Conservation (phyloP, 2,888 invertebrate genomes). For the Melangyna quadrimaculata region DNA sequence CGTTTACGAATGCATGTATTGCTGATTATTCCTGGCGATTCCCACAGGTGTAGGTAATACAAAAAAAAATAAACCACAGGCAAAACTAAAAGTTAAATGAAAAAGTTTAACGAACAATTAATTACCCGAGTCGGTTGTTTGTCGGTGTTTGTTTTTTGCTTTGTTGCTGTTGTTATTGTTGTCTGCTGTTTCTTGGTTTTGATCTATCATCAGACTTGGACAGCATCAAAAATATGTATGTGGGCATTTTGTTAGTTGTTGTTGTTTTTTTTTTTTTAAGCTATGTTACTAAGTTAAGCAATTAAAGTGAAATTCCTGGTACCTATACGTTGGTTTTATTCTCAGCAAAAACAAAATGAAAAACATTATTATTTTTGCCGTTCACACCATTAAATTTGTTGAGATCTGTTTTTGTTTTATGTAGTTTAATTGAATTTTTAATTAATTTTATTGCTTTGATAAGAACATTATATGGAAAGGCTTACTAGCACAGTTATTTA, state of each 20-base stretch:
- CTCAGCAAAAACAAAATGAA: not conserved
- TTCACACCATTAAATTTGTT: not conserved
- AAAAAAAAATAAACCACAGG: constrained; percentile 16
- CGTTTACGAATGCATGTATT: constrained; percentile 54
- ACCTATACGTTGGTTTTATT: not conserved
- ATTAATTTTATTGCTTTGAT: not conserved
- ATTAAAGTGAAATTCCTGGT: constrained; percentile 18
- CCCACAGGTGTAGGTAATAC: constrained; percentile 46
- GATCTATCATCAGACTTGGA: constrained; percentile 19
- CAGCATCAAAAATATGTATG: not conserved
- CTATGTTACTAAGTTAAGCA: not conserved
- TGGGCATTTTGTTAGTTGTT: not conserved
- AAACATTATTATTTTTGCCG: not conserved
- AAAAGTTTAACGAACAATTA: constrained; percentile 71
- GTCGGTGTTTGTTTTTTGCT: not conserved
- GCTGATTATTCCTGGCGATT: constrained; percentile 41
- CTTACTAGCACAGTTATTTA: not conserved
- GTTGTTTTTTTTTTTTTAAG: not conserved
- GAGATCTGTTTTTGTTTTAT: not conserved
- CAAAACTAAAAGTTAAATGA: constrained; percentile 40
- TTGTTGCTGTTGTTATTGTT: not conserved
- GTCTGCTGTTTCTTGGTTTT: constrained; percentile 8
- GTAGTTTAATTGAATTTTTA: not conserved
- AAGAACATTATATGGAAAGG: not conserved
- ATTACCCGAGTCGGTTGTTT: constrained; percentile 59